phyloP scores from a whole-genome alignment of 2,113 vertebrate species.

The Scopus umbretta region DNA sequence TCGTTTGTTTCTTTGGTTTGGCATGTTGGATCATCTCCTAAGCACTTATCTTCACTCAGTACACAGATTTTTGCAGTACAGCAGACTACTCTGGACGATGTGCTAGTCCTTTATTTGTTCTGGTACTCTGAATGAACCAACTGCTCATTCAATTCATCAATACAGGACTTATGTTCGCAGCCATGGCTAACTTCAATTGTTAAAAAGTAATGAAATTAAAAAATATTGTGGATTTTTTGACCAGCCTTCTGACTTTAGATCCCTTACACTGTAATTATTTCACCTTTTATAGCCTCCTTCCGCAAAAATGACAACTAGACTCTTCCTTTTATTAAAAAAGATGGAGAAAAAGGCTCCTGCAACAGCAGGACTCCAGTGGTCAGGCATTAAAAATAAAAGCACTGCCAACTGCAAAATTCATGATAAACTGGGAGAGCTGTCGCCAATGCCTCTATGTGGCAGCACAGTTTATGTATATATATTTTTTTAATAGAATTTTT shows the following conservation, averaged over 20 bases:
- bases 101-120: not conserved
- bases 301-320: not conserved
- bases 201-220: not conserved
- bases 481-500: constrained; percentile 2
- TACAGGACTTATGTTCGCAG: not conserved
- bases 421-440: not conserved
- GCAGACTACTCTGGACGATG: not conserved
- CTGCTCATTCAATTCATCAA: not conserved
- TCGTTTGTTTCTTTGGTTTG: not conserved
- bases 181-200: not conserved
- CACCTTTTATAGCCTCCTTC: not conserved
- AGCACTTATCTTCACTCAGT: not conserved
- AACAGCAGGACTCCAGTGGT: not conserved
- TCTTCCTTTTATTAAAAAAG: not conserved
- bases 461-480: not conserved
- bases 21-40: not conserved
- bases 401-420: not conserved
- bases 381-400: not conserved
- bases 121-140: not conserved
- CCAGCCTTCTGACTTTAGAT: not conserved
- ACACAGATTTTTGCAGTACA: not conserved
- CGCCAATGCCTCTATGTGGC: not conserved
- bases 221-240: not conserved
- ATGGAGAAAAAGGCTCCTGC: not conserved
- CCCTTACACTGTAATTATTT: not conserved